A percentile compares a stretch with the other conserved stretches of the same genome.
phyloP scores from a whole-genome alignment of 2,113 vertebrate genomes.

The Sisor rabdophorus region DNA sequence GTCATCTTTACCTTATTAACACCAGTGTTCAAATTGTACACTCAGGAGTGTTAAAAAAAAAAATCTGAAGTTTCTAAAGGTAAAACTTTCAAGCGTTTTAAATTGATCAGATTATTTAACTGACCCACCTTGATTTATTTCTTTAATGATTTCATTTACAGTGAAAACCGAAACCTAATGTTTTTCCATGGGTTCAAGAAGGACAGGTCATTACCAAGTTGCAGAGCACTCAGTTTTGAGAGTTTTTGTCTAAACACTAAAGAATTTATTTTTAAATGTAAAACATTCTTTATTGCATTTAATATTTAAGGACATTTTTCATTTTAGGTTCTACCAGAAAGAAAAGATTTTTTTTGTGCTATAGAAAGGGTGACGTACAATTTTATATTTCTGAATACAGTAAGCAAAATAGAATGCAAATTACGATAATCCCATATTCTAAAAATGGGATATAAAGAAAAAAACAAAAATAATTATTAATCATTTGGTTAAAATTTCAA shows the following conservation, averaged over 20 bases:
- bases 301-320: slow-evolving; percentile 32
- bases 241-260: slow-evolving; percentile 13
- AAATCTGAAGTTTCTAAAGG: too few species aligned
- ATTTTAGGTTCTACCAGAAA: slow-evolving; percentile 22
- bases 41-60: background rate
- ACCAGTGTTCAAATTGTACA: background rate
- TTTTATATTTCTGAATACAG: slow-evolving; percentile 53
- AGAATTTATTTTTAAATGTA: slow-evolving; percentile 49
- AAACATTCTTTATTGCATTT: slow-evolving; percentile 49
- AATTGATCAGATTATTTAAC: slow-evolving; percentile 39
- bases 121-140: slow-evolving; percentile 41
- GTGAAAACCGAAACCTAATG: too few species aligned
- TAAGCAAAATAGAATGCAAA: slow-evolving; percentile 53
- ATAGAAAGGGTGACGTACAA: slow-evolving; percentile 40
- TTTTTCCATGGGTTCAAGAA: background rate
- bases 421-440: background rate
- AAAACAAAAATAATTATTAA: slow-evolving; percentile 5
- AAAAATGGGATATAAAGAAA: slow-evolving; percentile 5
- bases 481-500: background rate
- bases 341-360: slow-evolving; percentile 25
- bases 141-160: too few species aligned
- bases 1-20: slow-evolving; percentile 81
- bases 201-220: slow-evolving; percentile 13
- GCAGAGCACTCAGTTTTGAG: slow-evolving; percentile 2
- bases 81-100: too few species aligned